Conservation (phyloP, 1,140 invertebrate species). For the Cephus cinctus region DNA sequence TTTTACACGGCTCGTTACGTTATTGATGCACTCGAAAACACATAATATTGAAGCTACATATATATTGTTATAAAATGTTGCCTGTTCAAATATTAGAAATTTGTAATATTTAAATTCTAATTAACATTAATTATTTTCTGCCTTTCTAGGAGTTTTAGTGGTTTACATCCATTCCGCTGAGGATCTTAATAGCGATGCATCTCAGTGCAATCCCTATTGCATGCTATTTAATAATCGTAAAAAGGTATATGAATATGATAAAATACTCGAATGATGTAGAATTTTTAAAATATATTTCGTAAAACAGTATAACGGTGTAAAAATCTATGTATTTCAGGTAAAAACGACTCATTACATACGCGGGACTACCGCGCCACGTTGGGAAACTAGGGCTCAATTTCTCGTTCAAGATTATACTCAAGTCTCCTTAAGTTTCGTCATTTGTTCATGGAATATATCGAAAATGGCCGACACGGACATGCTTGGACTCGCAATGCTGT, state of each 20-base stretch:
- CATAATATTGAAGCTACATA: background rate
- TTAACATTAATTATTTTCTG: conserved; percentile 9
- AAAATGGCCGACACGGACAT: conserved; percentile 49
- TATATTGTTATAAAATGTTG: background rate
- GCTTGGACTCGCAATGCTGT: conserved; percentile 47
- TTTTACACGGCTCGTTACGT: background rate
- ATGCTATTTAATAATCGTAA: conserved; percentile 58
- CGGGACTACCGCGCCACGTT: conserved; percentile 52
- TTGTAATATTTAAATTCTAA: no score
- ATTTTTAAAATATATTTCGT: background rate
- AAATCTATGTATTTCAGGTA: conserved; percentile 41
- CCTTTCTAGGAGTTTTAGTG: conserved; percentile 56
- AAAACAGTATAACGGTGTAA: background rate
- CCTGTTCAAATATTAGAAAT: no score
- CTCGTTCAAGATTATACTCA: conserved; percentile 58
- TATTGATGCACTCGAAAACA: background rate
- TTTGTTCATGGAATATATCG: conserved; percentile 48
- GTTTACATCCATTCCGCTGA: conserved; percentile 59
- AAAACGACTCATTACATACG: conserved; percentile 59
- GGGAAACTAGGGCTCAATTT: conserved; percentile 59
- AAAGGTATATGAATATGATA: conserved; percentile 49
- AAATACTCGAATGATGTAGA: conserved; percentile 3
- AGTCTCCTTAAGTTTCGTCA: conserved; percentile 52
- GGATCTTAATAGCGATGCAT: conserved; percentile 52
- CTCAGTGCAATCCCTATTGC: conserved; percentile 60